Evolutionary conservation across 2,797 vertebrate genomes (phyloP).

Genomic region (Babyrousa celebensis): DNA sequence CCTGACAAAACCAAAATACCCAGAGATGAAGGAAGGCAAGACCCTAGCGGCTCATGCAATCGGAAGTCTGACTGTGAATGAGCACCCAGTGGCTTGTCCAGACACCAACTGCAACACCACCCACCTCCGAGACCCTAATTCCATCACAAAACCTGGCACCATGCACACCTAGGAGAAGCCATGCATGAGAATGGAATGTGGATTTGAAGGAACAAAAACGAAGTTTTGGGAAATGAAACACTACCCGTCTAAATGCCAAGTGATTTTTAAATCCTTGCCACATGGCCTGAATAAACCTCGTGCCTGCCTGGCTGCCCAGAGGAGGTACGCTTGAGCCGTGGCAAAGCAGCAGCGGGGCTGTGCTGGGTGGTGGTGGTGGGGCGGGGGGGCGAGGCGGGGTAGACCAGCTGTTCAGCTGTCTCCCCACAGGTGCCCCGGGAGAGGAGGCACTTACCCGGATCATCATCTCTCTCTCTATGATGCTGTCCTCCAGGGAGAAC

Average conservation of each 20-base stretch:
- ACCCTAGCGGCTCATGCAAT: not conserved
- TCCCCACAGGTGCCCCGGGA: accelerated
- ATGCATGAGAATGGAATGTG: not conserved
- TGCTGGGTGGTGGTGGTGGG: too few species aligned
- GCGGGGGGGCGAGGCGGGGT: not conserved
- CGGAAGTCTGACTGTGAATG: not conserved
- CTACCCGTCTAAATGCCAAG: not conserved
- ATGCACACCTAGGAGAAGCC: not conserved
- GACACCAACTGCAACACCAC: not conserved
- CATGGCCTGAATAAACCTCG: not conserved
- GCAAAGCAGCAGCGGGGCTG: not conserved
- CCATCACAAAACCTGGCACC: accelerated
- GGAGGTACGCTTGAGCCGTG: accelerated
- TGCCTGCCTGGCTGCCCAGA: accelerated
- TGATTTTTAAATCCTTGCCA: accelerated
- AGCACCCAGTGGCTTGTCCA: not conserved
- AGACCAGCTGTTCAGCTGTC: not conserved
- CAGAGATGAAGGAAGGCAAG: not conserved
- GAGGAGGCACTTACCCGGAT: slow-evolving; percentile 94
- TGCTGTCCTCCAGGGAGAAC: slow-evolving; percentile 98
- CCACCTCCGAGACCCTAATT: not conserved
- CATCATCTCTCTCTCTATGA: slow-evolving; percentile 98
- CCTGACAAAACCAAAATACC: not conserved
- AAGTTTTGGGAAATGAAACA: not conserved
- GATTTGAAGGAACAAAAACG: not conserved